A percentile compares a stretch with the other conserved stretches of the same genome.
phyloP scores from a whole-genome alignment of 2,888 invertebrate genomes.

The Xestia rhomboidea region DNA sequence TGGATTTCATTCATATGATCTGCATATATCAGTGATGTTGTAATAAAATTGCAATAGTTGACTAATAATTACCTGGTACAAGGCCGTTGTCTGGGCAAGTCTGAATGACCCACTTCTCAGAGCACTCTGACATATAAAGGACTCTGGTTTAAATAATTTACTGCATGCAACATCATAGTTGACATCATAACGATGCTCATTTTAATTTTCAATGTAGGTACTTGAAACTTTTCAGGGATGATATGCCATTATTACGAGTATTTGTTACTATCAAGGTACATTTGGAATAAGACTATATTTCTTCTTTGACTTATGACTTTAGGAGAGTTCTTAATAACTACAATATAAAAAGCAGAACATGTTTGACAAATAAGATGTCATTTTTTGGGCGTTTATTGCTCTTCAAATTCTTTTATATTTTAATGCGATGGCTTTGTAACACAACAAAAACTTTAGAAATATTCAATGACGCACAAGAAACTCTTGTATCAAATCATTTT shows the following conservation, averaged over 20 bases:
- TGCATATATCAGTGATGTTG: conserved; percentile 12
- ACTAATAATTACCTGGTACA: conserved; percentile 25
- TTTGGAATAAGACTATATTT: neutral
- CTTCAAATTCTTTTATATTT: neutral
- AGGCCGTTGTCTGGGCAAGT: conserved; percentile 11
- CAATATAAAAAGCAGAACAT: neutral
- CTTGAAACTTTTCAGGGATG: neutral
- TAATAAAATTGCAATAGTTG: conserved; percentile 24
- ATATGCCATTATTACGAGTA: neutral
- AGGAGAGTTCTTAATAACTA: neutral
- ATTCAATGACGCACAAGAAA: neutral
- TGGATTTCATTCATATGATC: conserved; percentile 17
- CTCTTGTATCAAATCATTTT: neutral
- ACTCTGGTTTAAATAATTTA: conserved; percentile 10
- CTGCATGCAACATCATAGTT: conserved; percentile 12
- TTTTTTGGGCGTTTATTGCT: neutral
- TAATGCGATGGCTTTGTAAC: neutral
- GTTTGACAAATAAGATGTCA: neutral
- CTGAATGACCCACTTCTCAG: conserved; percentile 26
- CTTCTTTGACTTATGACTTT: neutral
- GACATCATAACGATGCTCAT: conserved; percentile 5
- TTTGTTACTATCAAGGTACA: neutral
- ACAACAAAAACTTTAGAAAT: neutral
- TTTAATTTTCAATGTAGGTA: conserved; percentile 1
- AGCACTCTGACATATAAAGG: conserved; percentile 26